Evolutionary conservation across 1,140 invertebrate species (phyloP), one percentile per base, ranked within the genome.

Genomic region (Probaryconus sp.): DNA sequence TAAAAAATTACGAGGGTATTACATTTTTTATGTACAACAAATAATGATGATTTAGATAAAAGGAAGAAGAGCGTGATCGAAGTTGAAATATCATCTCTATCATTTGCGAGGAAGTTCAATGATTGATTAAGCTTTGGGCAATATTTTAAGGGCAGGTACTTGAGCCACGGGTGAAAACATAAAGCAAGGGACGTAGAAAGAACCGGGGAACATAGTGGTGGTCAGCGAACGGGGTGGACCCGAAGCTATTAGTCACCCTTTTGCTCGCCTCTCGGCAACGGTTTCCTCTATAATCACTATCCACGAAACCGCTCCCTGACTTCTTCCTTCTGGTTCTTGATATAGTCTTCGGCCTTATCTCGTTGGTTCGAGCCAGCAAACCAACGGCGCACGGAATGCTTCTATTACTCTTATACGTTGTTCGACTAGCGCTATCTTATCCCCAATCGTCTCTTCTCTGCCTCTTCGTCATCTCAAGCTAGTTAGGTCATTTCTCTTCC

Each of bases 261-360:
- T 42, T 58, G 56, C 33, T 17, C 17, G 17, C 37, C 31, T 26
- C 30, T 28, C 26, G 37, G 67, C 76, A 73, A 42, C 63, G 68
- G 42, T 51, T 30, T 75, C 63, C 64, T 71, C 74, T 68, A 79
- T 75, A 80, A 80, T 80, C 79, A 79, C 77, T 64, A 75, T 51
- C 65, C 65, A 61, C 58, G 67, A 58, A 72, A 71, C 24, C 50
- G 37, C 14, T 9, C 5, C 24, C 47, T 10, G n/a, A 7, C 20
- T 13, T 4, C 13, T 26, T 33, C 51, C 11, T 47, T 13, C 48
- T 21, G 31, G 13, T 26, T 26, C 43, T 38, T 58, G 68, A 74
- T 75, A 77, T 79, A 79, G 47, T 51, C 18, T 47, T 73, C 72
- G 53, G 74, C 79, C 63, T 82, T 81, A 82, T 81, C 80, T 79